Base-by-base conservation (phyloP, 2,888 invertebrate species). In the Frankliniella intonsa region DNA sequence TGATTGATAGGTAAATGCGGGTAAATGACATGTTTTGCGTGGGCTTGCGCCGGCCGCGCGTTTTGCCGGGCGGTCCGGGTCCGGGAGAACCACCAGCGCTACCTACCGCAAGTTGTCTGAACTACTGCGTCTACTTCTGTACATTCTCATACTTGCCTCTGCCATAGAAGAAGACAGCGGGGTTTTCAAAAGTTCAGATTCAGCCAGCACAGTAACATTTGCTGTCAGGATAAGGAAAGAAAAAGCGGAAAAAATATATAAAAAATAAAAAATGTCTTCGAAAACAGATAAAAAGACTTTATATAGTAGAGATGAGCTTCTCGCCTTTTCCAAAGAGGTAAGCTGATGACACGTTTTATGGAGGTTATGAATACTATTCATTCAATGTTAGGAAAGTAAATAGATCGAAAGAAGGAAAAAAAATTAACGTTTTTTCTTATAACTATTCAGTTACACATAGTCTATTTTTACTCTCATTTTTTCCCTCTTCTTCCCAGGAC, bases 401-500 rank as follows among this genome's bases (percentile, higher is more conserved):
- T 69, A 22, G 22, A 0, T 22, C 8, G n/a, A n/a, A n/a, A n/a
- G n/a, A n/a, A n/a, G n/a, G n/a, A 22, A 22, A 9, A n/a, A 76
- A 22, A 10, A 12, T 3, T 9, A 22, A 25, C 10, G 22, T 76
- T 22, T 76, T 12, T 12, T 9, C 25, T 76, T 12, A 17, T 55
- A 7, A 55, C 11, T 55, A 14, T 14, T 55, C 0, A 11, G 5
- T 1, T 55, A 19, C 12, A 19, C 14, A 0, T 14, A 5, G 9
- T 55, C 0, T 12, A 14, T 19, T 14, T 7, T 55, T 19, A 14
- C 14, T 55, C 55, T 55, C 55, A 55, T 14, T 19, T 55, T 19
- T 55, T 14, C 0, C 0, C 7, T 83, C 83, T 69, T 81, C 83
- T 85, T 87, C 89, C 84, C 86, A 95, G 92, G 94, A 94, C 86